Conservation (phyloP, 2,888 invertebrate genomes). For the Galerucella pusilla region DNA sequence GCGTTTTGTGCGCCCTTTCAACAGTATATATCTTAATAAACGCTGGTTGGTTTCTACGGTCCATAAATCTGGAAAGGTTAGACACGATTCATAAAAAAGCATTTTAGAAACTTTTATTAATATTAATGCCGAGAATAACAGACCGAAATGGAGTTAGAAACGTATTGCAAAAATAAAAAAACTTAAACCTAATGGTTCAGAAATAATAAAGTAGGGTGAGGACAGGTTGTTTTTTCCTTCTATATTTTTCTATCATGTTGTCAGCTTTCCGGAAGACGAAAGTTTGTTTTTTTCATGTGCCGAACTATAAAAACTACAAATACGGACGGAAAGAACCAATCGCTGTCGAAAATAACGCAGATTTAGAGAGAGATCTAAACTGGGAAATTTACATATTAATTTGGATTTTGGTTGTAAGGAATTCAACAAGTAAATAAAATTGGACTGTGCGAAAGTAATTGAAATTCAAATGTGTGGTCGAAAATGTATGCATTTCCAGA, state of each 20-base stretch:
- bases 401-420: not conserved
- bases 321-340: not conserved
- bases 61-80: slow-evolving; percentile 54
- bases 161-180: slow-evolving; percentile 42
- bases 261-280: not conserved
- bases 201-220: slow-evolving; percentile 31
- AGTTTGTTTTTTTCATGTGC: not conserved
- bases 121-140: slow-evolving; percentile 57
- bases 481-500: not conserved
- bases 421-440: not conserved
- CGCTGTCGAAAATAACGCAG: not conserved
- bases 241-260: not conserved
- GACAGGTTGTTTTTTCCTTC: slow-evolving; percentile 14
- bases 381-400: not conserved
- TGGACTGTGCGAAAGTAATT: not conserved
- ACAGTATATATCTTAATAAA: slow-evolving; percentile 47
- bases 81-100: slow-evolving; percentile 54
- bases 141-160: slow-evolving; percentile 47
- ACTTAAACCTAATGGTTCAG: slow-evolving; percentile 38
- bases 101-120: slow-evolving; percentile 55
- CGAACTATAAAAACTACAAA: slow-evolving; percentile 8
- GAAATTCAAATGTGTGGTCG: not conserved
- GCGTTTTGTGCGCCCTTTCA: slow-evolving; percentile 16
- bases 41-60: slow-evolving; percentile 46
- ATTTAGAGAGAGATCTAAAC: not conserved